Evolutionary conservation across 2,888 invertebrate genomes (phyloP).

Genomic region (Cristatella mucedo): DNA sequence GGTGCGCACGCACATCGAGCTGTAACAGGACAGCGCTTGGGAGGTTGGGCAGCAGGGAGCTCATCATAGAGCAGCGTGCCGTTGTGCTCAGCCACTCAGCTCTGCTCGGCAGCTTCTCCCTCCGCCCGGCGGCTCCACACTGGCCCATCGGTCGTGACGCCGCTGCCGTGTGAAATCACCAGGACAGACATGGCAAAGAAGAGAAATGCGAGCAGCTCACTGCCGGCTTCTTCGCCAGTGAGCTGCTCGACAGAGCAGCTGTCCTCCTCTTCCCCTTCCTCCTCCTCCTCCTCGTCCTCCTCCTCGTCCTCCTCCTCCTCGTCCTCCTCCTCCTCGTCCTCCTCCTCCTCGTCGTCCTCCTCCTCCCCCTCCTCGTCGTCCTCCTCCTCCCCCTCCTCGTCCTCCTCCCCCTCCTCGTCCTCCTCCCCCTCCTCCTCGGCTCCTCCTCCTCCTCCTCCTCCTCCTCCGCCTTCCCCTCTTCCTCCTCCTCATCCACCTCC

Average conservation of each 20-base stretch:
- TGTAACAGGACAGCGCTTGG: no score
- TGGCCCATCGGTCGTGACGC: no score
- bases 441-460: neutral
- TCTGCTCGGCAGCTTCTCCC: no score
- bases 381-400: slow-evolving; percentile 3
- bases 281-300: neutral
- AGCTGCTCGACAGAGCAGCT: neutral
- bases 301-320: slow-evolving; percentile 1
- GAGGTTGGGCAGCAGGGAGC: no score
- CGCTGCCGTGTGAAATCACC: no score
- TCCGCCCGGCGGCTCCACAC: no score
- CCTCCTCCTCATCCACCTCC: no score
- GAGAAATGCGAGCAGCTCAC: neutral
- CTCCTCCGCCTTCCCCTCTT: no score
- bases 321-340: slow-evolving; percentile 6
- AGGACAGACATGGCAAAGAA: no score
- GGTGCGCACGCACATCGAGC: no score
- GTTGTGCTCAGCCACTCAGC: no score
- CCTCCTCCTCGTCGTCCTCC: slow-evolving; percentile 2
- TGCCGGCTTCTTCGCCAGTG: neutral
- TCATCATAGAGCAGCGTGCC: no score
- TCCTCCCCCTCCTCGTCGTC: neutral
- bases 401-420: neutral
- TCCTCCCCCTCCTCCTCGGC: neutral
- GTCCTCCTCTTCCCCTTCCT: neutral